Base-by-base conservation (phyloP, 2,797 vertebrate genomes). In the Tapirus indicus region DNA sequence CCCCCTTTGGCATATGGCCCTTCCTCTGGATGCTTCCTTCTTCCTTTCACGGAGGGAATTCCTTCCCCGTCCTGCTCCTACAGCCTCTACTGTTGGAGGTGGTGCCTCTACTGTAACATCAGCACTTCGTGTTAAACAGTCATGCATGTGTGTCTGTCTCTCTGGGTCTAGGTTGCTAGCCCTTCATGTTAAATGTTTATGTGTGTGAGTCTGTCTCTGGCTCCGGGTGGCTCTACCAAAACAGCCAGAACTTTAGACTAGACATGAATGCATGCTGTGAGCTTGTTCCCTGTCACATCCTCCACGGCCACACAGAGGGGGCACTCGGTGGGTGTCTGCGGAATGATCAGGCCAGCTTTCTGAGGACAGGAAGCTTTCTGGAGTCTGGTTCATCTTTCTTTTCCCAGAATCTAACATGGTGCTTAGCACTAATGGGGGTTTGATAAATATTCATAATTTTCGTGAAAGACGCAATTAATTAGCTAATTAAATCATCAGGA, bases 251-350 rank as follows among this genome's bases (percentile, higher is more conserved):
- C 44, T 6, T 12, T 0, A 27, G 7, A 27, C 32, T 9, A 72
- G 52, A 23, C 9, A 11, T 8, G 2, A 18, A 18, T 4, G 4
- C 41, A 44, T 23, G 23, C 5, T 17, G 14, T 13, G 13, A 7
- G 7, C n/a, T 21, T 3, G 4, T 23, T 52, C 29, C 13, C 75
- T 1, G 0, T 1, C 0, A 11, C 8, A 17, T 7, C 58, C 41
- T 35, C 69, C 0, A 0, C 1, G 64, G 12, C 35, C 9, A 17
- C 41, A 18, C 47, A 4, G 35, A 58, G 25, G 7, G 14, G 32
- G 29, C 7, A 10, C 20, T 52, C 21, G 0, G 5, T 3, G 16
- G 52, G 35, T 6, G 44, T 14, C 7, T 58, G 60, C 0, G 7
- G 7, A 54, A 44, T 5, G 29, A 13, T 12, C 41, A 78, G 20